phyloP scores from a whole-genome alignment of 2,888 invertebrate genomes.

The Tuberolachnus salignus region DNA sequence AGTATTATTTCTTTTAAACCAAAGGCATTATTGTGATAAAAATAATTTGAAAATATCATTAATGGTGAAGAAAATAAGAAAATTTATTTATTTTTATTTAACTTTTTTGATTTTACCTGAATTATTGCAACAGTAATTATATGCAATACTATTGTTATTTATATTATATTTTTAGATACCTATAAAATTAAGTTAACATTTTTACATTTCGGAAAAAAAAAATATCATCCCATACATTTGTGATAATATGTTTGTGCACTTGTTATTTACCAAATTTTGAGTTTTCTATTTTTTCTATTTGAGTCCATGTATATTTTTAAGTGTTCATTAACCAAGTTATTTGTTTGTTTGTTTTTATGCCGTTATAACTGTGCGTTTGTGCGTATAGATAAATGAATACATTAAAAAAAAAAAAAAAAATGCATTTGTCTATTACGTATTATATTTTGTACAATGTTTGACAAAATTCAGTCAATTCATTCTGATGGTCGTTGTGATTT shows the following conservation, averaged over 20 bases:
- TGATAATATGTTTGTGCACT: slow-evolving; percentile 55
- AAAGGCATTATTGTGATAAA: slow-evolving; percentile 56
- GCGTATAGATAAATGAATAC: slow-evolving; percentile 2
- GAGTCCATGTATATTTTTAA: slow-evolving; percentile 11
- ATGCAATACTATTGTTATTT: slow-evolving; percentile 43
- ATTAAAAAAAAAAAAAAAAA: not conserved
- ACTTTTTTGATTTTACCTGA: slow-evolving; percentile 34
- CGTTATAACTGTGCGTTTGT: not conserved
- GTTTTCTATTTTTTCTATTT: slow-evolving; percentile 43
- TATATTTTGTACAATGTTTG: slow-evolving; percentile 15
- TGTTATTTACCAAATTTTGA: slow-evolving; percentile 44
- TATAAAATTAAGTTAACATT: slow-evolving; percentile 24
- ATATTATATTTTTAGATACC: slow-evolving; percentile 31
- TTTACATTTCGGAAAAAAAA: slow-evolving; percentile 11
- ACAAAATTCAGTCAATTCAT: slow-evolving; percentile 35
- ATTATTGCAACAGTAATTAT: slow-evolving; percentile 41
- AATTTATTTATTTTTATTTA: slow-evolving; percentile 42
- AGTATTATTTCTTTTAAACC: slow-evolving; percentile 53
- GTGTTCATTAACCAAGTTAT: slow-evolving; percentile 32
- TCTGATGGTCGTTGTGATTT: slow-evolving; percentile 3
- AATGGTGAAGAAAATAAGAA: slow-evolving; percentile 23
- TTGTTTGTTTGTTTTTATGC: slow-evolving; percentile 30
- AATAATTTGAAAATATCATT: slow-evolving; percentile 42
- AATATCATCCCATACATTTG: slow-evolving; percentile 32
- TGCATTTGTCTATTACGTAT: not conserved